Evolutionary conservation across 1,140 invertebrate species (phyloP).

Genomic region (Thaumetopoea pityocampa): DNA sequence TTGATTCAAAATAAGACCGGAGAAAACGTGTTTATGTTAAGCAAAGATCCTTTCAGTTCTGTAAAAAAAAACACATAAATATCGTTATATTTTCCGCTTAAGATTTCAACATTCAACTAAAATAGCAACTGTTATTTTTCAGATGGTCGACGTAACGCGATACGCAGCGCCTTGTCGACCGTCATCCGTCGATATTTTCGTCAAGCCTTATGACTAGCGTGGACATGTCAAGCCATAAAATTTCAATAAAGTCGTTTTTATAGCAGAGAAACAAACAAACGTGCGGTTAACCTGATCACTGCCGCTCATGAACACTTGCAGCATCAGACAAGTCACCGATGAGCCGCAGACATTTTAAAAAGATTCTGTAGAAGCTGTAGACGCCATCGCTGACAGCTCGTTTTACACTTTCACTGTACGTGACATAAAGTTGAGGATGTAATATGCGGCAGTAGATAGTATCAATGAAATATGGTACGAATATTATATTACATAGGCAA

Average conservation of each 20-base stretch:
- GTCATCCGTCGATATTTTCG: slow-evolving; percentile 58
- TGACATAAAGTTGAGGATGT: no score
- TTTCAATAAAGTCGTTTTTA: slow-evolving; percentile 19
- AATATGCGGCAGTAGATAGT: no score
- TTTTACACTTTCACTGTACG: no score
- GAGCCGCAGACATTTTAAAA: no score
- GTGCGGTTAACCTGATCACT: no score
- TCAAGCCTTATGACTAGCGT: slow-evolving; percentile 33
- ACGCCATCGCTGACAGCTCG: no score
- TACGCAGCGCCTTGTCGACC: slow-evolving; percentile 42
- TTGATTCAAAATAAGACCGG: not conserved
- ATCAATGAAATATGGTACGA: no score
- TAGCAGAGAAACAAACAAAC: slow-evolving; percentile 7
- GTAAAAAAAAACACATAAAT: no score
- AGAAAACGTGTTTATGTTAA: not conserved
- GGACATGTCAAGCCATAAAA: slow-evolving; percentile 45
- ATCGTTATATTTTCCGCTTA: slow-evolving; percentile 17
- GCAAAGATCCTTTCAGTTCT: not conserved
- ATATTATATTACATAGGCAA: no score
- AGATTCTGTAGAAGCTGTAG: no score
- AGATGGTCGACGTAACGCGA: slow-evolving; percentile 44
- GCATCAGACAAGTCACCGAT: no score
- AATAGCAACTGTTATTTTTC: slow-evolving; percentile 36
- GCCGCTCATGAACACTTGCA: no score
- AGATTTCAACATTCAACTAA: slow-evolving; percentile 26